Evolutionary conservation across 2,113 vertebrate genomes (phyloP), one percentile per base, ranked within the genome.

Genomic region (Alethe diademata): DNA sequence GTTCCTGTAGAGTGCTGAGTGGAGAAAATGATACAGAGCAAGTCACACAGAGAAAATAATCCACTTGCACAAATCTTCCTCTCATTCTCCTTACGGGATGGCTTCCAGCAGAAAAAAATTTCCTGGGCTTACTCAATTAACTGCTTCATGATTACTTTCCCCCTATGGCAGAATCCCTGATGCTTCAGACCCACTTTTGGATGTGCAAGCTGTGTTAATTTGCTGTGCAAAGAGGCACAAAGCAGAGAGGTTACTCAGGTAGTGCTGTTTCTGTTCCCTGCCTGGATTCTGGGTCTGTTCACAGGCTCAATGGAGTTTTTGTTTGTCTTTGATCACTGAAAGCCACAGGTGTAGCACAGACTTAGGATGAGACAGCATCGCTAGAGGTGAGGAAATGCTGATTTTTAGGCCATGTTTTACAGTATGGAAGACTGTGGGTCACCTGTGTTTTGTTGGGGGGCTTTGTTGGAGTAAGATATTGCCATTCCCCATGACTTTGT

Each of bases 71-170:
- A 76, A 87, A 66, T 64, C 64, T 92, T 84, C 18, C 60, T 86
- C 62, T 86, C 14, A 1, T 74, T 94, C 60, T 78, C 60, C 82
- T 83, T 88, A 28, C 13, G 72, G 92, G 82, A 56, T 67, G 35
- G 36, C 78, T 90, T 89, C 71, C 71, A 92, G 71, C 67, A 76
- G 90, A 76, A 83, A n/a, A 81, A 95, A 79, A 70, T 28, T 61
- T 86, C 56, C 43, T 48, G 42, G 31, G 24, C 58, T 95, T 95
- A 79, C 86, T 95, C 88, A 88, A 93, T 96, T 94, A 95, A 94
- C 78, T 58, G 31, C 85, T 94, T 90, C 82, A 53, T 67, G 60
- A 96, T 93, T 88, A 47, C 35, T 86, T 88, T 85, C 51, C 42
- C 70, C 47, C 56, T 78, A 31, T 9, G 28, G 74, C 78, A 78